phyloP scores from a whole-genome alignment of 1,140 invertebrate genomes.

The Aradophagus sp. region DNA sequence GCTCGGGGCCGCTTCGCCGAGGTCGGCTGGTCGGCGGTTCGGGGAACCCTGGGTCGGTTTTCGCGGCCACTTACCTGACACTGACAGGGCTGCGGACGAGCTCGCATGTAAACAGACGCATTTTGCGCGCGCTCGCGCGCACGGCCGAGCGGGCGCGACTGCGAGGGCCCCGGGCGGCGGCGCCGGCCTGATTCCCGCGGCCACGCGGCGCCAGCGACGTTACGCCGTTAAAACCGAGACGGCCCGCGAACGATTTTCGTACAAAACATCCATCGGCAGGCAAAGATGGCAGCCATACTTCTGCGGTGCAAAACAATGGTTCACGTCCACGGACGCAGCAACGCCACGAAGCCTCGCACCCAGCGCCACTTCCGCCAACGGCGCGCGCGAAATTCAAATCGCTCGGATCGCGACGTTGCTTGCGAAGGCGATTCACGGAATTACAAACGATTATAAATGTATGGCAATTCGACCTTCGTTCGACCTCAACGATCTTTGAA shows the following conservation, averaged over 20 bases:
- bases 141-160: background rate
- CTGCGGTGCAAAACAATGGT: conserved; percentile 75
- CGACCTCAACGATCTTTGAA: too few relatives aligned
- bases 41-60: too few relatives aligned
- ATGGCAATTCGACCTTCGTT: too few relatives aligned
- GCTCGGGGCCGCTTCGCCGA: too few relatives aligned
- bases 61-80: conserved; percentile 70
- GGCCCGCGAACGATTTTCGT: conserved; percentile 31
- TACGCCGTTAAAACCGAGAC: conserved; percentile 23
- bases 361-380: conserved; percentile 63
- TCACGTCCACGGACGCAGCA: conserved; percentile 72
- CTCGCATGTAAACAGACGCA: conserved; percentile 75
- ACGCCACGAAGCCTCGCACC: conserved; percentile 67
- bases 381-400: conserved; percentile 57
- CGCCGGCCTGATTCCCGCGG: background rate
- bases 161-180: conserved; percentile 40
- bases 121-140: conserved; percentile 64
- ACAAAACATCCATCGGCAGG: conserved; percentile 67
- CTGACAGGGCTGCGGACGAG: conserved; percentile 71
- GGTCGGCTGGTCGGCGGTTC: too few relatives aligned
- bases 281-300: conserved; percentile 75
- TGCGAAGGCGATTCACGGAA: too few relatives aligned
- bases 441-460: too few relatives aligned
- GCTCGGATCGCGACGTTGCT: background rate
- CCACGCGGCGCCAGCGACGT: conserved; percentile 12